Conservation (phyloP, 2,797 vertebrate species). For the Phrynocephalus vlangalii region DNA sequence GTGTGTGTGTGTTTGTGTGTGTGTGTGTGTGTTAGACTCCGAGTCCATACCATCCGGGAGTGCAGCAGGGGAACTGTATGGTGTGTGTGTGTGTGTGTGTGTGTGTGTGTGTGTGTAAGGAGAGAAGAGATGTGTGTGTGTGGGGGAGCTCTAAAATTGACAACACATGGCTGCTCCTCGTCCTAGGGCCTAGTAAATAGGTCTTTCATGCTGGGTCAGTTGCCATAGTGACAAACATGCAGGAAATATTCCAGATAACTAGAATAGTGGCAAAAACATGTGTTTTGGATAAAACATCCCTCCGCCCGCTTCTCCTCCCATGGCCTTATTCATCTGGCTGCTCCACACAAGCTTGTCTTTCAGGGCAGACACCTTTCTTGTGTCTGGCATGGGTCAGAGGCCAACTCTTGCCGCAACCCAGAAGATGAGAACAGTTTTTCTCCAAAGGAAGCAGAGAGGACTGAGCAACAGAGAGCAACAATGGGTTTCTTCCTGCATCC, state of each 20-base stretch:
- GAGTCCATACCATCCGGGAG: no score
- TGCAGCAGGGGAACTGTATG: no score
- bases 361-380: conserved; percentile 53
- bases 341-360: conserved; percentile 53
- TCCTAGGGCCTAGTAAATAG: conserved; percentile 76
- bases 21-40: not conserved
- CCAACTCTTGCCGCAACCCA: not conserved
- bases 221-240: conserved; percentile 78
- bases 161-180: conserved; percentile 77
- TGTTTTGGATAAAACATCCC: conserved; percentile 80
- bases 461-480: not conserved
- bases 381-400: conserved; percentile 19
- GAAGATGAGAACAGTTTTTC: conserved; percentile 34
- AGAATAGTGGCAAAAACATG: conserved; percentile 76
- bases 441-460: conserved; percentile 42
- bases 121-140: accelerated
- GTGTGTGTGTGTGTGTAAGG: not conserved
- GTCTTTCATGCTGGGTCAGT: conserved; percentile 75
- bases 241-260: conserved; percentile 84
- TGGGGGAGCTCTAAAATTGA: conserved; percentile 70
- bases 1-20: conserved; percentile 8
- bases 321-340: conserved; percentile 38
- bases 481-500: conserved; percentile 46
- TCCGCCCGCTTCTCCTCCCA: not conserved
- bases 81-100: not conserved